These are phyloP conservation scores for Homarus americanus DNA, from an alignment of 1,140 invertebrate genomes.

Conservation along the genomic window DNA sequence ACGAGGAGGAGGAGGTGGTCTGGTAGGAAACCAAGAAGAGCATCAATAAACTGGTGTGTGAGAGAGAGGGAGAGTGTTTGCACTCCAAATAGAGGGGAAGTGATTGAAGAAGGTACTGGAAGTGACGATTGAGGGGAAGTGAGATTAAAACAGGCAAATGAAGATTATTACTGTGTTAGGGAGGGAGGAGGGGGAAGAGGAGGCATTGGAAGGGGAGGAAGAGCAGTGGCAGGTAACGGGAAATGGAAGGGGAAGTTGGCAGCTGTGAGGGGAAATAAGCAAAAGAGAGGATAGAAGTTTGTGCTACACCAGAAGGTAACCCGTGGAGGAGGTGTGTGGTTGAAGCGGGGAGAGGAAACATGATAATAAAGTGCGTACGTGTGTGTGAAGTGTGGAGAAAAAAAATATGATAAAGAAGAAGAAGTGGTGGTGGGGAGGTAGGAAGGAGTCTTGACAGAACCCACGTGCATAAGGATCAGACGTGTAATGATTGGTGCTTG, in stretches of 20 bases:
- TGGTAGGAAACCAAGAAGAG: neutral
- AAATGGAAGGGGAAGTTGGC: neutral
- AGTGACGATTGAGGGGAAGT: neutral
- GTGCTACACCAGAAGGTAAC: neutral
- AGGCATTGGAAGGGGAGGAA: too few species aligned
- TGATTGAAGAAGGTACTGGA: neutral
- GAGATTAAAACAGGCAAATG: neutral
- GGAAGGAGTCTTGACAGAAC: too few species aligned
- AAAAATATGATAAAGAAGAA: neutral
- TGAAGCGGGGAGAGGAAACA: neutral
- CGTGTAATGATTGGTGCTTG: too few species aligned
- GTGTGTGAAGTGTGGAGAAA: neutral
- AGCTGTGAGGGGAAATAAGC: neutral
- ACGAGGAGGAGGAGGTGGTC: neutral
- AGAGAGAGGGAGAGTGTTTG: slow-evolving; percentile 12
- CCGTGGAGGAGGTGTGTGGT: neutral
- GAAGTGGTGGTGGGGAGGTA: neutral
- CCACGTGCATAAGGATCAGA: too few species aligned
- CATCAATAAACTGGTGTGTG: neutral
- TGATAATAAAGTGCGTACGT: neutral
- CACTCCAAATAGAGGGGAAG: neutral
- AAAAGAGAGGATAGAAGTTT: neutral
- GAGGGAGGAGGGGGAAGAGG: neutral
- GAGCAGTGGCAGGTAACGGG: neutral
- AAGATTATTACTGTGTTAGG: neutral